These are phyloP conservation scores for Heteropelma amictum DNA, from an alignment of 2,888 invertebrate genomes.

Conservation along the genomic window DNA sequence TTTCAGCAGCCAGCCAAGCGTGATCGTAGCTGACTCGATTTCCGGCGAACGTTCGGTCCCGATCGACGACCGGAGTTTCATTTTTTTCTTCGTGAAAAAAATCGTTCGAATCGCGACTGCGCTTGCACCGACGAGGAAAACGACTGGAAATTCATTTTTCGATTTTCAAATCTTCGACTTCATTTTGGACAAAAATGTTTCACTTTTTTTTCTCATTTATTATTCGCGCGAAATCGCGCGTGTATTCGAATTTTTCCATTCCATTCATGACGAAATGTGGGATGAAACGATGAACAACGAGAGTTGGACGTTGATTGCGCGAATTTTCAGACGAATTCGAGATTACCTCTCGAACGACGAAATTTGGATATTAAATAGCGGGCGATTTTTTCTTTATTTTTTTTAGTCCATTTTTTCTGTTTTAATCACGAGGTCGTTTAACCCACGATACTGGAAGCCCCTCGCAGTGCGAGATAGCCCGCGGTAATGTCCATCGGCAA, in stretches of 20 bases:
- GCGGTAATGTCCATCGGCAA: conserved; percentile 95
- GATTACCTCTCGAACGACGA: background rate
- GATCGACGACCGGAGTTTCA: background rate
- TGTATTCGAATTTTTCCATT: too few species aligned
- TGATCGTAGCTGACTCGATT: background rate
- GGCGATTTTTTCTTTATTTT: conserved; percentile 3
- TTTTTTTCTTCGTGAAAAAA: background rate
- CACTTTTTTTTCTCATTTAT: too few species aligned
- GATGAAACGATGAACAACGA: too few species aligned
- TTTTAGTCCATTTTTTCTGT: background rate
- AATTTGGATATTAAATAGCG: background rate
- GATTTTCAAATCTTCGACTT: too few species aligned
- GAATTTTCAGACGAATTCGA: background rate
- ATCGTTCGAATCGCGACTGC: too few species aligned
- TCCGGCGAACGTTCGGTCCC: too few species aligned
- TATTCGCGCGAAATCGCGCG: too few species aligned
- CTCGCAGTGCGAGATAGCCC: conserved; percentile 91
- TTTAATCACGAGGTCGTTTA: conserved; percentile 70
- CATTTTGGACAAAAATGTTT: too few species aligned
- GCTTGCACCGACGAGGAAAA: too few species aligned
- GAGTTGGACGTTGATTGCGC: too few species aligned
- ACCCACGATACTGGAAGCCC: conserved; percentile 88
- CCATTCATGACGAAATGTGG: too few species aligned
- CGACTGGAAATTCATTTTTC: too few species aligned
- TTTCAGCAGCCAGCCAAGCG: background rate